Base-by-base conservation (phyloP, 2,888 invertebrate species). In the Zhuqinia jingwanae region DNA sequence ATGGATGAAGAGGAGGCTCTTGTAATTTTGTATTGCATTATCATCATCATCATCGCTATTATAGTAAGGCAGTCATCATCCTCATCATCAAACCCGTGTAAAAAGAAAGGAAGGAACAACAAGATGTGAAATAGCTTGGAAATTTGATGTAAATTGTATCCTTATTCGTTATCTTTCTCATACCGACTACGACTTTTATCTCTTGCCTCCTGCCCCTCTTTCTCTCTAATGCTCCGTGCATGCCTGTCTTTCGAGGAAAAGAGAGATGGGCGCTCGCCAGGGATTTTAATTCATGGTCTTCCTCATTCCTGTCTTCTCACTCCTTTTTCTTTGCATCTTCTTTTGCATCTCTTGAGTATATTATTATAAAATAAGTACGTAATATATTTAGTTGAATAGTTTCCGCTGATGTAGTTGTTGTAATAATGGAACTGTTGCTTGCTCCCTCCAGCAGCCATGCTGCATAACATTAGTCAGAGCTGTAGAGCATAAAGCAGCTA, bases 141-240 rank as follows among this genome's bases (percentile, higher is more conserved):
- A 84, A 84, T 84, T 84, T 77, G 56, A 84, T 70, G 78, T 53
- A 76, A 78, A 84, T 68, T 78, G 84, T 77, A 70, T 78, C 70
- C 56, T 56, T 58, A 45, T 84, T 68, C 73, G 10, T 30, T 22
- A 42, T 53, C 36, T 8, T 6, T 36, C 8, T 36, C 8, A 3
- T 36, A 36, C 36, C 36, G 13, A 17, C 68, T 53, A 2, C 22
- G 25, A 63, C 13, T 63, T 58, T 63, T 27, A 11, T 20, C n/a
- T 63, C 60, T 17, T 47, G 17, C n/a, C n/a, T 56, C 22, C 22
- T 20, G 22, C 22, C 60, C 15, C 27, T 60, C 25, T 60, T 2
- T 3, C 15, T 27, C 25, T 60, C 15, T 27, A 60, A 10, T 60
- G 60, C n/a, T 56, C 10, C 6, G n/a, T 22, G 56, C 5, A 22